Evolutionary conservation across 2,797 vertebrate species (phyloP).

Genomic region (Lemur catta): DNA sequence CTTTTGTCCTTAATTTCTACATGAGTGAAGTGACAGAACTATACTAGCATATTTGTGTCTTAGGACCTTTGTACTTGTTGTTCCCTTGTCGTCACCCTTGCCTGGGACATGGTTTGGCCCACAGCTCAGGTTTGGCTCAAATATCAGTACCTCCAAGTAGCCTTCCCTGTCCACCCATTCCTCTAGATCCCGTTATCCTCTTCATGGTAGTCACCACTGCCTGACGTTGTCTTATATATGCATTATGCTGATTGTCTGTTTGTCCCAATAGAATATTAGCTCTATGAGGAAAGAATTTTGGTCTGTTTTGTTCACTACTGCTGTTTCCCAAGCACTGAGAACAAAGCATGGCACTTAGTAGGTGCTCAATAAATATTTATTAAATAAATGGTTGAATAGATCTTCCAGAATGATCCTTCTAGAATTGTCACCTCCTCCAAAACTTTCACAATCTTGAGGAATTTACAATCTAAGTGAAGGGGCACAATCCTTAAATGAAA

Average conservation of each 20-base stretch:
- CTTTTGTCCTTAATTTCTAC: neutral
- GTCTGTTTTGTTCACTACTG: neutral
- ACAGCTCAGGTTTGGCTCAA: neutral
- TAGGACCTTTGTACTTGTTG: neutral
- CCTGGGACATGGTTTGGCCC: neutral
- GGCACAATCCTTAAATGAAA: neutral
- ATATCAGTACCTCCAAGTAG: neutral
- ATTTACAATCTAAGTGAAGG: neutral
- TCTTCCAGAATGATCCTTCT: neutral
- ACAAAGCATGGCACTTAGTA: neutral
- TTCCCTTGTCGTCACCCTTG: neutral
- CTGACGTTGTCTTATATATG: neutral
- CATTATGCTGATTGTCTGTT: neutral
- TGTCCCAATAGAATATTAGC: neutral
- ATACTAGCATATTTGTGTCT: neutral
- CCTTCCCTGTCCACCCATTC: neutral
- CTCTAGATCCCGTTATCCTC: neutral
- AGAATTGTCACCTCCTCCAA: slow-evolving; percentile 6
- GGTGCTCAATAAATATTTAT: neutral
- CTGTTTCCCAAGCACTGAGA: neutral
- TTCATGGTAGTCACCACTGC: neutral
- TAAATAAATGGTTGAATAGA: neutral
- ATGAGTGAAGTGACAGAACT: neutral
- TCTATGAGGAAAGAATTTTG: neutral
- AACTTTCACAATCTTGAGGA: neutral